Conservation (phyloP, 2,888 invertebrate species). For the Strigamia crassipes region DNA sequence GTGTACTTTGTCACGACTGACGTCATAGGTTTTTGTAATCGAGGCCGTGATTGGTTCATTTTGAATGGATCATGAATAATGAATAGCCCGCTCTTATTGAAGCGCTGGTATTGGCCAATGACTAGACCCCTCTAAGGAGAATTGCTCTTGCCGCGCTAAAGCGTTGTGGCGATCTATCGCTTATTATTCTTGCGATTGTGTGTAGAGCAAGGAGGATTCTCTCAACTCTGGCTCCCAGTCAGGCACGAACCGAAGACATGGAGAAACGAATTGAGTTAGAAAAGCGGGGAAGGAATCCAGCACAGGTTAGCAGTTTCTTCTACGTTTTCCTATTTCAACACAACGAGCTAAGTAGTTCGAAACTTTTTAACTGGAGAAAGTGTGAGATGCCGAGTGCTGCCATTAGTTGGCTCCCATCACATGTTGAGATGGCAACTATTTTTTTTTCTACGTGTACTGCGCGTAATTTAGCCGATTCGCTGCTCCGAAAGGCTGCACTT, state of each 20-base stretch:
- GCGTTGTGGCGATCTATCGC: conserved; percentile 45
- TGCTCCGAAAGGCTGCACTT: background rate
- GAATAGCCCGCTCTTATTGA: conserved; percentile 43
- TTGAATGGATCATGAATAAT: conserved; percentile 45
- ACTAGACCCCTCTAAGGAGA: conserved; percentile 47
- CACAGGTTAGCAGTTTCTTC: conserved; percentile 65
- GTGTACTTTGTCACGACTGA: background rate
- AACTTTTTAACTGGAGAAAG: conserved; percentile 4
- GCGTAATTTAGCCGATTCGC: background rate
- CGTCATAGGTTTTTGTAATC: background rate
- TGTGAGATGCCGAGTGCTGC: conserved; percentile 10
- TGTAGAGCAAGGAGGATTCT: conserved; percentile 33
- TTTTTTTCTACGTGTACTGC: background rate
- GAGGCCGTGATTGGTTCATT: background rate
- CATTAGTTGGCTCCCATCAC: conserved; percentile 5
- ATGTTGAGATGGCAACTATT: conserved; percentile 7
- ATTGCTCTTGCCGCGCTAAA: conserved; percentile 43
- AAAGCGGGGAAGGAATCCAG: conserved; percentile 85
- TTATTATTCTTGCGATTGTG: conserved; percentile 45
- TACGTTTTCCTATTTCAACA: background rate
- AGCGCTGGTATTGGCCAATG: conserved; percentile 42
- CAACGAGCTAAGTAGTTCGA: background rate
- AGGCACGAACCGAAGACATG: conserved; percentile 64
- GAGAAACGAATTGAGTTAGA: conserved; percentile 95
- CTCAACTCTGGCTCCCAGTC: conserved; percentile 50